Evolutionary conservation across 2,113 vertebrate genomes (phyloP).

Genomic region (Gracilinanus agilis): DNA sequence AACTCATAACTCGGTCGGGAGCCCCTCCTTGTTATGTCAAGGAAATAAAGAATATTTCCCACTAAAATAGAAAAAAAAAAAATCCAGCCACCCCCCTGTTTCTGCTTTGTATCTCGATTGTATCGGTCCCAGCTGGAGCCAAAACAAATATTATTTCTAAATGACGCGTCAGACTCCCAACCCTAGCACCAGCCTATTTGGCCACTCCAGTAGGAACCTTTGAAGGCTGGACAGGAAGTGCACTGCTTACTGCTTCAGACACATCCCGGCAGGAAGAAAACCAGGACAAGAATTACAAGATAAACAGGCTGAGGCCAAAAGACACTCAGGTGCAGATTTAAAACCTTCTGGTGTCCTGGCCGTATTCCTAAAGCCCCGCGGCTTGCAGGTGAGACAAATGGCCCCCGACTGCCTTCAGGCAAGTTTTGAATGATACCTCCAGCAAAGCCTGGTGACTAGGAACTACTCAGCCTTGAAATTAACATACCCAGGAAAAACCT

Average conservation of each 20-base stretch:
- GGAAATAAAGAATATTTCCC: slow-evolving; percentile 65
- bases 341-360: slow-evolving; percentile 65
- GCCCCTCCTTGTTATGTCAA: slow-evolving; percentile 56
- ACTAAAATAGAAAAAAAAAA: slow-evolving; percentile 64
- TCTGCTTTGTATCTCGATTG: slow-evolving; percentile 77
- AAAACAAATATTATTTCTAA: slow-evolving; percentile 82
- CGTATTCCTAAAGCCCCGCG: slow-evolving; percentile 66
- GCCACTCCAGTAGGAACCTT: slow-evolving; percentile 71
- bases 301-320: slow-evolving; percentile 55
- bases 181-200: slow-evolving; percentile 73
- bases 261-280: slow-evolving; percentile 44
- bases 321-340: slow-evolving; percentile 63
- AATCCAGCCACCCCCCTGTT: slow-evolving; percentile 42
- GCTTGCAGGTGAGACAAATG: slow-evolving; percentile 83
- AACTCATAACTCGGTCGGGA: slow-evolving; percentile 61
- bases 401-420: slow-evolving; percentile 73
- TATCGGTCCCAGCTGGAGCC: slow-evolving; percentile 76
- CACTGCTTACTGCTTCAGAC: slow-evolving; percentile 48
- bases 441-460: slow-evolving; percentile 80
- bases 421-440: slow-evolving; percentile 83
- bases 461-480: slow-evolving; percentile 87
- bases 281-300: slow-evolving; percentile 61
- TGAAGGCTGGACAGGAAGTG: slow-evolving; percentile 52
- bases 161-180: slow-evolving; percentile 72
- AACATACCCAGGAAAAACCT: slow-evolving; percentile 80